phyloP scores from a whole-genome alignment of 2,113 vertebrate species.

The Hyla sarda region DNA sequence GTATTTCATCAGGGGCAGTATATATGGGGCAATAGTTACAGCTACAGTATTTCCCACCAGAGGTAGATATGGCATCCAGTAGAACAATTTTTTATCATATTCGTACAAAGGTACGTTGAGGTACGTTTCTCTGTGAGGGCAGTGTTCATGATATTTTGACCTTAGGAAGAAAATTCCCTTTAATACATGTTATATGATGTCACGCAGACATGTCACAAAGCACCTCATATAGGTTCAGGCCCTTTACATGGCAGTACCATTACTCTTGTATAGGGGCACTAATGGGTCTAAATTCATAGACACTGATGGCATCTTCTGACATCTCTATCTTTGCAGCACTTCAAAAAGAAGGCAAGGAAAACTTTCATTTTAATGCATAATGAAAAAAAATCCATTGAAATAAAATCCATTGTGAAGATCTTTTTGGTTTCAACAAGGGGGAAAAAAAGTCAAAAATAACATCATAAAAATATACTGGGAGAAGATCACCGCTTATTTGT shows the following conservation, averaged over 20 bases:
- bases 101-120: too few species aligned
- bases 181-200: too few species aligned
- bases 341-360: neutral
- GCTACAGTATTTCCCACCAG: too few species aligned
- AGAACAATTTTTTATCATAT: too few species aligned
- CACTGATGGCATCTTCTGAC: neutral
- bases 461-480: neutral
- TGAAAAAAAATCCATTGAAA: neutral
- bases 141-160: too few species aligned
- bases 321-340: neutral
- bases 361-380: neutral
- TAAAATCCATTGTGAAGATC: neutral
- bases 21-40: too few species aligned
- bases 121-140: too few species aligned
- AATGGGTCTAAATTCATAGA: neutral
- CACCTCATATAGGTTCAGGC: neutral
- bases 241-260: neutral
- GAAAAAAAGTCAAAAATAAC: neutral
- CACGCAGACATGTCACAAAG: neutral
- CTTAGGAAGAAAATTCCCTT: too few species aligned
- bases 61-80: too few species aligned
- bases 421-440: neutral
- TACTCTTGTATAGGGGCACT: neutral
- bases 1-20: too few species aligned
- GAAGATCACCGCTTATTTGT: constrained; percentile 7